phyloP scores from a whole-genome alignment of 2,797 vertebrate species.

The Fistularia commersonii region DNA sequence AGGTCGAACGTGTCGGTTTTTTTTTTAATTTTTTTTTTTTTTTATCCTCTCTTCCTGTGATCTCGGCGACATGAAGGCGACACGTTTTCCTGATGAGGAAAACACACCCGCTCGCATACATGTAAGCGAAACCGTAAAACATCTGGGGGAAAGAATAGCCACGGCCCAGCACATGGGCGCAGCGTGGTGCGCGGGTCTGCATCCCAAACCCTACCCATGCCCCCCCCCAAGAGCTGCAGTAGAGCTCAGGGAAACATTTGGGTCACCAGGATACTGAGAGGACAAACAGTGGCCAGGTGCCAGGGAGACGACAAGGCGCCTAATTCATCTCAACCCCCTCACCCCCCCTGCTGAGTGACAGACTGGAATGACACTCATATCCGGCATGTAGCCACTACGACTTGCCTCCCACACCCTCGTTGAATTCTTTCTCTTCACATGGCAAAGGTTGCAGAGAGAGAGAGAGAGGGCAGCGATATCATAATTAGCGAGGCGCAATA shows the following conservation, averaged over 20 bases:
- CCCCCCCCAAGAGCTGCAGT: slow-evolving; percentile 18
- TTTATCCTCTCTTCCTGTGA: slow-evolving; percentile 6
- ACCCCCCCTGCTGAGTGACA: slow-evolving; percentile 24
- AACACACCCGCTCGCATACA: neutral
- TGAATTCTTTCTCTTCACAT: slow-evolving; percentile 17
- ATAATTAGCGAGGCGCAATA: slow-evolving; percentile 55
- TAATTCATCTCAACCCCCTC: slow-evolving; percentile 40
- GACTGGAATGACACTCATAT: slow-evolving; percentile 28
- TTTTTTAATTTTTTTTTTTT: neutral
- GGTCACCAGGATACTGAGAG: slow-evolving; percentile 56
- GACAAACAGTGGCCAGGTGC: slow-evolving; percentile 59
- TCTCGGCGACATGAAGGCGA: slow-evolving; percentile 33
- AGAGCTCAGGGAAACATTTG: slow-evolving; percentile 31
- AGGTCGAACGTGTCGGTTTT: slow-evolving; percentile 19
- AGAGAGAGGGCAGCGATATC: slow-evolving; percentile 12
- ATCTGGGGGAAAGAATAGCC: slow-evolving; percentile 36
- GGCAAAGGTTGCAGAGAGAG: neutral
- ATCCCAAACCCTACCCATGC: neutral
- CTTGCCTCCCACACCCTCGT: slow-evolving; percentile 7
- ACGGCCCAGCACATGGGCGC: slow-evolving; percentile 7
- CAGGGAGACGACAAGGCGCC: slow-evolving; percentile 47
- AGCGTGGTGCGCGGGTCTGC: slow-evolving; percentile 1
- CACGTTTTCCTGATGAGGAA: slow-evolving; percentile 30
- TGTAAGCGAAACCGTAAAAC: slow-evolving; percentile 18
- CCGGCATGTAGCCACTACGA: slow-evolving; percentile 1